Evolutionary conservation across 2,888 invertebrate genomes (phyloP), one percentile per base, ranked within the genome.

Genomic region (Anarsia innoxiella): DNA sequence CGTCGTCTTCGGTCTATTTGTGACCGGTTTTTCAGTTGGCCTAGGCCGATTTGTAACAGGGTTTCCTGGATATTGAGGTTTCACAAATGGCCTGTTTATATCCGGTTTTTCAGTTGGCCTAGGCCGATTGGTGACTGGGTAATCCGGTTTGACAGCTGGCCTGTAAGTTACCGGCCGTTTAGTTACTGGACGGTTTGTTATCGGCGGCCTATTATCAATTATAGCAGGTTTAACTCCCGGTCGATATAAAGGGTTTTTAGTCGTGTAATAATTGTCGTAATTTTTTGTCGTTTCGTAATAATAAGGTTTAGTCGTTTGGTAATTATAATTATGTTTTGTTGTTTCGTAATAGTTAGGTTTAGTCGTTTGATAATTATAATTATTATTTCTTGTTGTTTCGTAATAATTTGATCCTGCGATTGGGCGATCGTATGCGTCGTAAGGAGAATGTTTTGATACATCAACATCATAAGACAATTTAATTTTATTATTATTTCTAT

Each of bases 201-300:
- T 80, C 0, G 82, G 76, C 0, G 76, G 75, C 12, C 62, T 58
- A 23, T 53, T 56, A 13, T 73, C 64, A 0, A 68, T 63, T 0
- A 55, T 45, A 0, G 63, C 60, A 0, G 80, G 78, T 42, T 49
- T 72, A 0, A 82, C 76, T 0, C 75, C 78, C 0, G 77, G 74
- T 0, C 64, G 51, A 0, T 53, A 41, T 0, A 64, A 42, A 0
- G 73, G 63, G 36, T 40, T 60, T 12, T 48, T 47, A 2, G 56
- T 64, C 33, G 47, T 64, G 32, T 35, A 49, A 28, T 53, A 51
- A 2, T 48, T 49, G 28, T 48, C 49, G 2, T 42, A 29, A 16
- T 28, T 14, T 35, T 40, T 33, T 37, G 13, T 36, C 11, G 10
- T 27, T 31, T n/a, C 8, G 19, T 35, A 25, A 12, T 33, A 15